A percentile compares a stretch with the other conserved stretches of the same genome.
phyloP scores from a whole-genome alignment of 1,140 invertebrate genomes.

The Drosophila sulfurigaster region DNA sequence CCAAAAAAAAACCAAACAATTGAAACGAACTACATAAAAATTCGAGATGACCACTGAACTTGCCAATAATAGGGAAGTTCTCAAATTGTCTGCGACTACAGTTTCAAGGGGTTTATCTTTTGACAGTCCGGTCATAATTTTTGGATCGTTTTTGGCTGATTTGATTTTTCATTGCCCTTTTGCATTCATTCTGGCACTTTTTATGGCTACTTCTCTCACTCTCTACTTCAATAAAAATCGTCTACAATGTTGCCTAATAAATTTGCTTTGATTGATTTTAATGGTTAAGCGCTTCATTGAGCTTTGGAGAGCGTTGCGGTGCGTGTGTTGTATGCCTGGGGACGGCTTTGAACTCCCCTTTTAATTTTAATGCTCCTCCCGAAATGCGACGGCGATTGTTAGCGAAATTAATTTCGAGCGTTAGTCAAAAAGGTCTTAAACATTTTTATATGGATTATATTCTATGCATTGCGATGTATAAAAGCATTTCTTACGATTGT shows the following conservation, averaged over 20 bases:
- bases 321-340: slow-evolving; percentile 40
- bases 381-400: slow-evolving; percentile 61
- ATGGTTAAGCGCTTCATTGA: slow-evolving; percentile 83
- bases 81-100: slow-evolving; percentile 6
- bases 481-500: slow-evolving; percentile 80
- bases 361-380: slow-evolving; percentile 48
- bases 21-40: slow-evolving; percentile 51
- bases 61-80: slow-evolving; percentile 1
- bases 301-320: slow-evolving; percentile 55
- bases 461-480: slow-evolving; percentile 60
- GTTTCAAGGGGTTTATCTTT: slow-evolving; percentile 70
- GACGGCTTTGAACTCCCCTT: slow-evolving; percentile 36
- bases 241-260: slow-evolving; percentile 77
- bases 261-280: slow-evolving; percentile 84
- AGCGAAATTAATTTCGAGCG: slow-evolving; percentile 78
- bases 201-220: slow-evolving; percentile 64
- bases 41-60: slow-evolving; percentile 50
- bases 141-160: slow-evolving; percentile 74
- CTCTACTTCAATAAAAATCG: slow-evolving; percentile 61
- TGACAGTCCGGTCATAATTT: slow-evolving; percentile 72
- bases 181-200: slow-evolving; percentile 44
- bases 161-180: slow-evolving; percentile 77
- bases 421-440: slow-evolving; percentile 75
- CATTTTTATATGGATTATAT: slow-evolving; percentile 73
- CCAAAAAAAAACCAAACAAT: slow-evolving; percentile 40